Percentiles rank a stretch among this genome's conserved stretches.
These are phyloP conservation scores for Esox lucius DNA, from an alignment of 2,797 vertebrate genomes.

Conservation along the genomic window DNA sequence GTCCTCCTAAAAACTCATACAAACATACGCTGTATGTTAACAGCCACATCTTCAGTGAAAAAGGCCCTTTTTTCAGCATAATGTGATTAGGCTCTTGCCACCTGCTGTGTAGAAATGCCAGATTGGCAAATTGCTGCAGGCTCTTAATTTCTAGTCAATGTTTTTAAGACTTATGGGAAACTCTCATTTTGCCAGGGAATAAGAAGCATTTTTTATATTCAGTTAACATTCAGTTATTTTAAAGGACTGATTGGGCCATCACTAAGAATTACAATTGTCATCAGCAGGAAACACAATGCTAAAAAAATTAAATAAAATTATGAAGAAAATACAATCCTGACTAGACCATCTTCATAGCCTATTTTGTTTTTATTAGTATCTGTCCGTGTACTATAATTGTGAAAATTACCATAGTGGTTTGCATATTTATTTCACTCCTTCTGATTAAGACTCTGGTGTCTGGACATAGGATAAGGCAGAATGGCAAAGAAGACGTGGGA, in stretches of 20 bases:
- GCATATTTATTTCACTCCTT: neutral
- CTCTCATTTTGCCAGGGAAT: slow-evolving; percentile 19
- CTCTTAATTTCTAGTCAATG: slow-evolving; percentile 14
- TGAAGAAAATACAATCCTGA: neutral
- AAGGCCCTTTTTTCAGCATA: slow-evolving; percentile 34
- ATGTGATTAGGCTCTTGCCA: slow-evolving; percentile 45
- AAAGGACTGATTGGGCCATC: slow-evolving; percentile 25
- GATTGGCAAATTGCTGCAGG: slow-evolving; percentile 27
- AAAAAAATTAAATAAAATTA: slow-evolving; percentile 19
- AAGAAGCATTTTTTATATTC: slow-evolving; percentile 28
- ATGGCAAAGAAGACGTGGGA: too few species aligned
- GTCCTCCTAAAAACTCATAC: neutral
- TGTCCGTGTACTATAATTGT: neutral
- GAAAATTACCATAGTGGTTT: neutral
- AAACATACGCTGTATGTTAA: slow-evolving; percentile 5
- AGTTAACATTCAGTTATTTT: slow-evolving; percentile 35
- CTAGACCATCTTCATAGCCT: neutral
- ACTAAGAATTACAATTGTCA: slow-evolving; percentile 18
- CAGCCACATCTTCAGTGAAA: slow-evolving; percentile 10
- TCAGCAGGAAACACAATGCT: slow-evolving; percentile 15
- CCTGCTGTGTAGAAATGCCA: slow-evolving; percentile 39
- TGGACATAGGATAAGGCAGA: neutral
- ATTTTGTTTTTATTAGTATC: too few species aligned
- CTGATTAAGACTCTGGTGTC: neutral
- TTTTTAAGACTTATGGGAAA: slow-evolving; percentile 32